Evolutionary conservation across 2,797 vertebrate genomes (phyloP), one percentile per base, ranked within the genome.

Genomic region (Phrynocephalus forsythii): DNA sequence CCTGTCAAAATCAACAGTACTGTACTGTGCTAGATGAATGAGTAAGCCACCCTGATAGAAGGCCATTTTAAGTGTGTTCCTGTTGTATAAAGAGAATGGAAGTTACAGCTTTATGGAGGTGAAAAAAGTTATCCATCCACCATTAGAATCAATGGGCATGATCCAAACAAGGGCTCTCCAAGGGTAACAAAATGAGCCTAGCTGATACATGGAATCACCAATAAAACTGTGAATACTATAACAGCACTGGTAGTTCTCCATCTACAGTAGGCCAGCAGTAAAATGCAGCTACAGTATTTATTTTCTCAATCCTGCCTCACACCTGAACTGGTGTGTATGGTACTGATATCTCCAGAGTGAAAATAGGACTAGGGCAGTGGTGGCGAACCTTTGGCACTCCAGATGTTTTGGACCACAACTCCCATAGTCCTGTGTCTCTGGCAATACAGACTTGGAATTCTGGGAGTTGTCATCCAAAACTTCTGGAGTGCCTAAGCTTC

Each of bases 141-240:
- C 38, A 44, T 44, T 44, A 38, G 48, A 44, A 24, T 22, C 71
- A 73, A 44, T 44, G 38, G 38, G 38, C 38, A 44, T 5, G 38
- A 44, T 44, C 38, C 33, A 60, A 80, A 72, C 52, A 48, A 86
- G 52, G 28, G 26, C 52, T 73, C 78, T 80, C 30, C 67, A 79
- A 28, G 33, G 76, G 84, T 79, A 79, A 69, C 13, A 44, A 44
- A 44, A 44, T 63, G 50, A 81, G 7, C 72, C 73, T 50, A 73
- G 38, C 63, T 63, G n/a, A 69, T 80, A 81, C 78, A 81, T 50
- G 28, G 85, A 63, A 63, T 72, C 56, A 72, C 24, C 28, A 73
- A 15, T 73, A 26, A 86, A 79, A 86, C 11, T n/a, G 52, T 81
- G 48, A 73, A 81, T 38, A 63, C 3, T 22, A 44, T 52, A 86